Base-by-base conservation (phyloP, 2,888 invertebrate species). In the Idaea dimidiata region DNA sequence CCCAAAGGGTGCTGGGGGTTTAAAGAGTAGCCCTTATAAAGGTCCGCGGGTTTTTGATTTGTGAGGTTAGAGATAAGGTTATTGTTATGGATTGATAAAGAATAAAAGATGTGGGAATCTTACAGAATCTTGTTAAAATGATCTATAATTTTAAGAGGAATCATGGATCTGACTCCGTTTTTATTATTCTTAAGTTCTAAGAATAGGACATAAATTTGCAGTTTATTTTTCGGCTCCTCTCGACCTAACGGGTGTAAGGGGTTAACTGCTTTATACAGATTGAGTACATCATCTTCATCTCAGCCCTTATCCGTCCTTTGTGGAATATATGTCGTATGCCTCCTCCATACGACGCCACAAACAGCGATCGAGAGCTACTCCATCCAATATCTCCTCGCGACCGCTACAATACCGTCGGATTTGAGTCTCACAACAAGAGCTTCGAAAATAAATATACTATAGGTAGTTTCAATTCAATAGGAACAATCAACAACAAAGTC, bases 41-140 rank as follows among this genome's bases (percentile, higher is more conserved):
- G 66, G 63, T 69, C 76, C 75, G 76, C 74, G 76, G 70, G 73
- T 74, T 66, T 74, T 69, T 85, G 85, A 87, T 86, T 83, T 85
- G 85, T 87, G 82, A 79, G 72, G 71, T 75, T 68, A 57, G 53
- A 82, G 87, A 87, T 86, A 84, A 83, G 81, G 81, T 76, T 71
- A 74, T 80, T 79, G 70, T 80, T 75, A 72, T 73, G 74, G 73
- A 72, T 74, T 70, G 68, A 67, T 71, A 63, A 65, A 63, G 65
- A 65, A 65, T 43, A 43, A 43, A 43, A 43, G 6, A 43, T 43
- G 43, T 43, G 43, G 10, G 43, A 10, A 43, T 43, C 43, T 43
- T 43, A 3, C 0, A 10, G 14, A 43, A 43, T 43, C 43, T 43
- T 43, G 0, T 3, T 4, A 14, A 43, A n/a, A 1, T 10, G 10